phyloP scores from a whole-genome alignment of 1,140 invertebrate genomes.

The Cyclargus thomasi region DNA sequence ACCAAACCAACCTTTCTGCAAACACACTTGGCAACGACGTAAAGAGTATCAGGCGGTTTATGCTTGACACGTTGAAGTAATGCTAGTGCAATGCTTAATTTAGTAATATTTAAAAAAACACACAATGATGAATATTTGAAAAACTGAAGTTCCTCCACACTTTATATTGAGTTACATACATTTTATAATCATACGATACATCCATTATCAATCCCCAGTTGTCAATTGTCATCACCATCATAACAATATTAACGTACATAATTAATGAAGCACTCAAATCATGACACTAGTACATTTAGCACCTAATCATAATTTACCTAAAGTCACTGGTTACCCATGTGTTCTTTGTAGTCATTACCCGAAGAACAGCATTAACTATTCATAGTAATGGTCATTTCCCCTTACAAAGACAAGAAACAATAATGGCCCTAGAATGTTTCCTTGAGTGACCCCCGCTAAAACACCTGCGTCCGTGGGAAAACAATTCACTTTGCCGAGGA shows the following conservation, averaged over 20 bases:
- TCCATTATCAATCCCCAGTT: neutral
- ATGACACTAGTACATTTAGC: conserved; percentile 16
- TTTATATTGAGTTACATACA: too few relatives aligned
- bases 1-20: too few relatives aligned
- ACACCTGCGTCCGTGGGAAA: conserved; percentile 56
- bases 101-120: too few relatives aligned
- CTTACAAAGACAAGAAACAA: conserved; percentile 29
- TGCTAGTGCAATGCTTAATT: too few relatives aligned
- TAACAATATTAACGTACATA: conserved; percentile 4
- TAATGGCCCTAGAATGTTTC: conserved; percentile 38
- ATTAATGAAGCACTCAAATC: conserved; percentile 20
- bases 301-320: conserved; percentile 8
- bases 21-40: too few relatives aligned
- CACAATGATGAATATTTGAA: too few relatives aligned
- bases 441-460: conserved; percentile 32
- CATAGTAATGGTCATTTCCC: conserved; percentile 41
- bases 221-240: neutral
- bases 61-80: too few relatives aligned
- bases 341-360: conserved; percentile 29
- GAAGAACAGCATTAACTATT: conserved; percentile 35
- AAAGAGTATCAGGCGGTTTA: too few relatives aligned
- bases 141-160: too few relatives aligned
- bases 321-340: conserved; percentile 23
- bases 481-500: conserved; percentile 16
- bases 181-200: neutral